Evolutionary conservation across 1,140 invertebrate genomes (phyloP).

Genomic region (Philotrypesis tridentata): DNA sequence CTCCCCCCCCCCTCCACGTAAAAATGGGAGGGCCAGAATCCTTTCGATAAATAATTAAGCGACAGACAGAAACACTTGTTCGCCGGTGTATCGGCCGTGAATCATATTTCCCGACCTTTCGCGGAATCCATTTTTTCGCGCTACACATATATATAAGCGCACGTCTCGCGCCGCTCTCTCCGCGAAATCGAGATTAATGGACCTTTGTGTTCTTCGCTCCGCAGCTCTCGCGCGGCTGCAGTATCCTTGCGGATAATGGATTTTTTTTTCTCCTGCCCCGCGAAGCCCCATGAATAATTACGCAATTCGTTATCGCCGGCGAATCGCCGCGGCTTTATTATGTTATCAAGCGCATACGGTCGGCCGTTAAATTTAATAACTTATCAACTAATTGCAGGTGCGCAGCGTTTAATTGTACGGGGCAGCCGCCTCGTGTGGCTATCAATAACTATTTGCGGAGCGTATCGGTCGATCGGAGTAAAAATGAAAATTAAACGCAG

Average conservation of each 20-base stretch:
- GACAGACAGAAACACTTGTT: slow-evolving; percentile 38
- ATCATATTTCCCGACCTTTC: slow-evolving; percentile 46
- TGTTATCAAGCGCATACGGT: neutral
- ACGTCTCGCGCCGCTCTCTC: neutral
- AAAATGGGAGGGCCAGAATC: slow-evolving; percentile 19
- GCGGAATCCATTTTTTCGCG: slow-evolving; percentile 43
- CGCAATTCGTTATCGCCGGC: neutral
- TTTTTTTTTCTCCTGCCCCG: slow-evolving; percentile 20
- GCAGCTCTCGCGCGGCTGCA: neutral
- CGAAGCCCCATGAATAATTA: slow-evolving; percentile 22
- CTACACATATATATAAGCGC: too few species aligned
- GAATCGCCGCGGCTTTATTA: neutral
- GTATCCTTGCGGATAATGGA: slow-evolving; percentile 46
- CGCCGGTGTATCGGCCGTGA: slow-evolving; percentile 20
- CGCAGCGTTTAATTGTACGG: too few species aligned
- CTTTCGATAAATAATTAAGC: slow-evolving; percentile 42
- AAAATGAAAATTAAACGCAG: too few species aligned
- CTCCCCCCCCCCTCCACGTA: too few species aligned
- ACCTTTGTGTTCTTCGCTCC: slow-evolving; percentile 45
- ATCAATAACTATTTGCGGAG: too few species aligned
- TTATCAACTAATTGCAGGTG: neutral
- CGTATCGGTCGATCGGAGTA: too few species aligned
- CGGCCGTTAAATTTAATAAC: neutral
- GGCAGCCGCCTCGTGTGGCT: too few species aligned
- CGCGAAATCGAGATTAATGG: slow-evolving; percentile 50